Conservation (phyloP, 2,113 vertebrate species). For the Mystacornis crossleyi region DNA sequence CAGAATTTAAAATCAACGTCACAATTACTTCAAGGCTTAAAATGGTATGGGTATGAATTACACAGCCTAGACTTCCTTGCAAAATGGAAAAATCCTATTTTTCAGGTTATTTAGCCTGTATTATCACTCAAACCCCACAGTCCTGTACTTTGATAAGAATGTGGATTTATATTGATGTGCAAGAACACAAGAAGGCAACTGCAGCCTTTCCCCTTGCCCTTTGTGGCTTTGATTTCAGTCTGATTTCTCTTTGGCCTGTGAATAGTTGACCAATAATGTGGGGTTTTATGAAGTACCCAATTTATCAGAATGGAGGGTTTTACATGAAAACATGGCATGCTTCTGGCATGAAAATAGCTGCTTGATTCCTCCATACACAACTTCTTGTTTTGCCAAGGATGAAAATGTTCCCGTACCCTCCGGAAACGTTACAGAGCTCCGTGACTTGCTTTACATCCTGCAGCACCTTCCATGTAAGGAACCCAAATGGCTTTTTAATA, state of each 20-base stretch:
- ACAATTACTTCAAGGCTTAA: not conserved
- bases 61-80: not conserved
- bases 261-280: not conserved
- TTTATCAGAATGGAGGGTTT: not conserved
- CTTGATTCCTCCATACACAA: not conserved
- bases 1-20: not conserved
- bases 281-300: not conserved
- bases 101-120: not conserved
- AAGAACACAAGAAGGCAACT: not conserved
- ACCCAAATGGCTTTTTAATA: constrained; percentile 59
- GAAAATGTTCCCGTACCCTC: not conserved
- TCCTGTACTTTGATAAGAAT: not conserved
- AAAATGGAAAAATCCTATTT: not conserved
- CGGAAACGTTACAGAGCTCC: not conserved
- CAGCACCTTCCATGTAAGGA: constrained; percentile 40
- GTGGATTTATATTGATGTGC: not conserved
- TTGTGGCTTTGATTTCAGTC: not conserved
- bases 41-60: not conserved
- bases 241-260: not conserved
- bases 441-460: not conserved
- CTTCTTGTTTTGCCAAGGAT: not conserved
- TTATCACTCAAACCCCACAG: not conserved
- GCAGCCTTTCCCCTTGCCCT: not conserved
- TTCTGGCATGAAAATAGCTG: not conserved
- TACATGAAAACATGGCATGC: not conserved